Percentiles rank a stretch among this genome's conserved stretches.
Conservation (phyloP, 2,888 invertebrate species). For the Ochropleura plecta region DNA sequence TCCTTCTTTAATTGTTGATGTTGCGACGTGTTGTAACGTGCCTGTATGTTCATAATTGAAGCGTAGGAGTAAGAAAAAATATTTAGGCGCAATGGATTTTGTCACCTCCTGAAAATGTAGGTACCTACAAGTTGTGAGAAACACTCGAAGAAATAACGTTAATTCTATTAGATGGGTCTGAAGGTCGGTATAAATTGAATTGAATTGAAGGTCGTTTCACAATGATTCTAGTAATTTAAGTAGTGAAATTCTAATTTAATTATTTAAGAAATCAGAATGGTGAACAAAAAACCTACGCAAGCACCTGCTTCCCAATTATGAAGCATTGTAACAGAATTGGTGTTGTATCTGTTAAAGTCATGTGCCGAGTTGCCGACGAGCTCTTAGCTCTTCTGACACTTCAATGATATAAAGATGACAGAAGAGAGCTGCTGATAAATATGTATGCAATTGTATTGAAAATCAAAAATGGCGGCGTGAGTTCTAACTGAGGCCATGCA, state of each 20-base stretch:
- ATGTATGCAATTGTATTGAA: background rate
- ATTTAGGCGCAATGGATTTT: background rate
- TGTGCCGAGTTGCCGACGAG: too few species aligned
- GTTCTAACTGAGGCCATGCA: background rate
- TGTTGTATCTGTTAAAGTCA: background rate
- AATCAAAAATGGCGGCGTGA: background rate
- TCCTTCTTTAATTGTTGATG: background rate
- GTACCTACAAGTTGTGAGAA: conserved; percentile 19
- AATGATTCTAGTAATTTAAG: background rate
- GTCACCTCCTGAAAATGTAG: conserved; percentile 4
- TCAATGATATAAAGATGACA: background rate
- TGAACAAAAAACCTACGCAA: background rate
- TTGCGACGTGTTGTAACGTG: conserved; percentile 2
- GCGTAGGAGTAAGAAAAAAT: conserved; percentile 7
- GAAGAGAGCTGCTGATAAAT: background rate
- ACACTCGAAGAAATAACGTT: conserved; percentile 2
- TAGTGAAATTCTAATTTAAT: background rate
- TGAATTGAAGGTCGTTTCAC: background rate
- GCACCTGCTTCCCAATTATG: too few species aligned
- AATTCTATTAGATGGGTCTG: conserved; percentile 16
- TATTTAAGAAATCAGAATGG: background rate
- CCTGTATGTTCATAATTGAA: conserved; percentile 9
- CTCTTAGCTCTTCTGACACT: background rate
- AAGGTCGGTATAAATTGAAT: too few species aligned
- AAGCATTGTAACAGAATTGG: background rate